Base-by-base conservation (phyloP, 2,113 vertebrate species). In the Dicerorhinus sumatrensis region DNA sequence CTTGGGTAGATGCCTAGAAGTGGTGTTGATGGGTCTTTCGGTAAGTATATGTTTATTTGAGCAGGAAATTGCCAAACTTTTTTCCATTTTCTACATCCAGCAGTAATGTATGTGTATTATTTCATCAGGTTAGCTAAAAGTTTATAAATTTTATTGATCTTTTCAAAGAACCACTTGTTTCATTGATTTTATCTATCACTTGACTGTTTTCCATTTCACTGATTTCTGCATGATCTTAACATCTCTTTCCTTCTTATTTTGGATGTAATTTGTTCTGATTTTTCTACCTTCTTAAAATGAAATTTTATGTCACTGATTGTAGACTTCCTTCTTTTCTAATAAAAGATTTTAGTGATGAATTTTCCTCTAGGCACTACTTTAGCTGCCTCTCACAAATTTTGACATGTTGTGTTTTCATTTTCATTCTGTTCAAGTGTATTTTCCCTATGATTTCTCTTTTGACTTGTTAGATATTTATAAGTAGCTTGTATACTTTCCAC, bases 1-100 rank as follows among this genome's bases (percentile, higher is more conserved):
- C 95, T 93, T 81, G 90, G 42, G 93, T 58, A 56, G 77, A 36
- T 83, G 76, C 81, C 89, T 91, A 13, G 62, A 60, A 73, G 62
- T 23, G 36, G 75, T 12, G 70, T 76, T 58, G 69, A 60, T 79
- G 89, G 16, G 21, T 8, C 51, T 77, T 36, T 80, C 29, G 80
- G 23, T 80, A 72, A 95, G 65, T 56, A 33, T 72, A 9, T 84
- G 33, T 93, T 92, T 94, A 69, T 39, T 81, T 87, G 73, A 69
- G 46, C 69, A 58, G 80, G 87, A 80, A 75, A 27, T 73, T 42
- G 46, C 73, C 39, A 46, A 62, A 25, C 46, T 18, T 1, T 17
- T 42, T 29, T 25, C 85, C 56, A 25, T 46, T 63, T 29, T 69
- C 82, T 25, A 20, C 23, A n/a, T 18, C 20, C 39, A 48, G 29